Percentiles rank a stretch among this genome's conserved stretches.
These are phyloP conservation scores for Stomatorhinus ivindoensis DNA, from an alignment of 2,113 vertebrate species.

Conservation along the genomic window DNA sequence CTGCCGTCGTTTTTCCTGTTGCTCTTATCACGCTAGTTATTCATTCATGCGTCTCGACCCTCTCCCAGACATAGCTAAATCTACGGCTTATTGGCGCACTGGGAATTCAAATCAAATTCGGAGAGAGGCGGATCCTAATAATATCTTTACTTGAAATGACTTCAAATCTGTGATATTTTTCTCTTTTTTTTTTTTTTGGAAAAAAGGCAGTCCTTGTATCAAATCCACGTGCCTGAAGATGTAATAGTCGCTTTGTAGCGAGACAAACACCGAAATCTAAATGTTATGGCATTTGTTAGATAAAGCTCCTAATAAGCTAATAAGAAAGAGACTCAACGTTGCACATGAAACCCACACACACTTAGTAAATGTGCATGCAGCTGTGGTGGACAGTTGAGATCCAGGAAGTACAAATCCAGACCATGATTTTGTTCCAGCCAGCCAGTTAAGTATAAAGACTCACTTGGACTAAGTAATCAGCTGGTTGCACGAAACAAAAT, in stretches of 20 bases:
- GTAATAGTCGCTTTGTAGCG: not conserved
- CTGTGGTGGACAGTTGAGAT: not conserved
- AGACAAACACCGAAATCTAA: not conserved
- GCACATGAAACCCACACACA: not conserved
- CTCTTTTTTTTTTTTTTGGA: not conserved
- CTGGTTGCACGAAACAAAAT: not conserved
- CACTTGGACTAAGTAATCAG: not conserved
- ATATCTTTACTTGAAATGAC: not conserved
- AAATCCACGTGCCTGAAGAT: not conserved
- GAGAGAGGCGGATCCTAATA: not conserved
- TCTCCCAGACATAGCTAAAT: not conserved
- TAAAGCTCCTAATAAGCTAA: not conserved
- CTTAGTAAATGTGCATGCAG: not conserved
- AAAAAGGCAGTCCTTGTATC: not conserved
- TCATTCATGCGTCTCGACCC: not conserved
- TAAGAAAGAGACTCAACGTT: not conserved
- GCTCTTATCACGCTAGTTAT: not conserved
- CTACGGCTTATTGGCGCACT: not conserved
- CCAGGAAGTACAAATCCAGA: not conserved
- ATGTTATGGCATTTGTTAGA: not conserved
- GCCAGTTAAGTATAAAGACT: not conserved
- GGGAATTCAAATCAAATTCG: not conserved
- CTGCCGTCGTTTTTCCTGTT: not conserved
- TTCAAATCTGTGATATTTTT: not conserved
- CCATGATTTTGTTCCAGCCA: not conserved